These are phyloP conservation scores for Manacus vitellinus DNA, from an alignment of 2,113 vertebrate genomes.

Conservation along the genomic window DNA sequence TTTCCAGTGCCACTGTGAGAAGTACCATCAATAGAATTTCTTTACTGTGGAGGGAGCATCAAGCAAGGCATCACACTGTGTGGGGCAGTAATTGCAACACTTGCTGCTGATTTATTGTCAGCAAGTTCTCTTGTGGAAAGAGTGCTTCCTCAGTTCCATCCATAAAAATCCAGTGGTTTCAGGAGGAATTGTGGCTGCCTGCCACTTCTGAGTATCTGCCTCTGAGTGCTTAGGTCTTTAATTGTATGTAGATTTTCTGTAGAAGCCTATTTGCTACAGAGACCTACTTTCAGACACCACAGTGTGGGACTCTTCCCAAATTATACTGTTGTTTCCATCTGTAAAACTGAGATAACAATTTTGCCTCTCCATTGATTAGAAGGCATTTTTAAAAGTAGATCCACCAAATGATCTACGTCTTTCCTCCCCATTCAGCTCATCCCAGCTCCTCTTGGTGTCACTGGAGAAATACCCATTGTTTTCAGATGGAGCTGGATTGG, in stretches of 20 bases:
- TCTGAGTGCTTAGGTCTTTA: not conserved
- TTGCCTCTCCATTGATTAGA: not conserved
- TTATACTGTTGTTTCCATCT: not conserved
- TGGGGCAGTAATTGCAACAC: slow-evolving; percentile 48
- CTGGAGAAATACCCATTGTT: not conserved
- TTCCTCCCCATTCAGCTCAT: not conserved
- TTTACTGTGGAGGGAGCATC: slow-evolving; percentile 35
- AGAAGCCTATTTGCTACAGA: not conserved
- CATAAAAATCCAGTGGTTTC: slow-evolving; percentile 3
- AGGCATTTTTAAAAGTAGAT: not conserved
- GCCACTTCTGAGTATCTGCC: slow-evolving; percentile 32
- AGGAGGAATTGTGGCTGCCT: slow-evolving; percentile 28
- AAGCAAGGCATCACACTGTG: slow-evolving; percentile 10
- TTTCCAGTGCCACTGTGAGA: slow-evolving; percentile 45
- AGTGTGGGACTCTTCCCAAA: not conserved
- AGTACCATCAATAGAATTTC: slow-evolving; percentile 38
- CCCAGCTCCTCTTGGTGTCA: not conserved
- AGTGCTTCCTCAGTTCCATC: slow-evolving; percentile 11
- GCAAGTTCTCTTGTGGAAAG: slow-evolving; percentile 34
- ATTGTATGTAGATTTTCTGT: not conserved
- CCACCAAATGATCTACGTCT: not conserved
- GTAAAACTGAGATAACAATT: not conserved
- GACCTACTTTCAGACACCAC: not conserved
- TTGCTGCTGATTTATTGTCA: slow-evolving; percentile 56
- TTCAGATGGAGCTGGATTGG: not conserved